Conservation (phyloP, 2,888 invertebrate species). For the Platynereis dumerilii region DNA sequence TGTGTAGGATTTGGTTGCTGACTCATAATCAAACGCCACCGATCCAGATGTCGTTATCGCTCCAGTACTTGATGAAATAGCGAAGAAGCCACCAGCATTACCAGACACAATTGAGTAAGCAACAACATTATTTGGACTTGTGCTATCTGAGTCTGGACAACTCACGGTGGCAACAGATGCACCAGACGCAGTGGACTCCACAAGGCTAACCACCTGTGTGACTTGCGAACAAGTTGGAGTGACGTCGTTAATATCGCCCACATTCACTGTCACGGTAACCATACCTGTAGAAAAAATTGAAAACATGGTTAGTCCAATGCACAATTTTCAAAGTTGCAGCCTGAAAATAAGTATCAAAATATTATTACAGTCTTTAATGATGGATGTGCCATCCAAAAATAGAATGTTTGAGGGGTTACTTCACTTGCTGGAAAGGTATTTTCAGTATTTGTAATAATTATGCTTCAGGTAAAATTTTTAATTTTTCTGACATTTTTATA, state of each 20-base stretch:
- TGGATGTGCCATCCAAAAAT: no score
- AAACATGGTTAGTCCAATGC: no score
- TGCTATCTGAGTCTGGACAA: slow-evolving; percentile 1
- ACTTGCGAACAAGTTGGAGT: background rate
- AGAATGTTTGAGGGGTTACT: no score
- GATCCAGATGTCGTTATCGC: background rate
- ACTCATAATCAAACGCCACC: slow-evolving; percentile 5
- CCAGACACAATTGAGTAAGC: background rate
- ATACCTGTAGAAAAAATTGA: no score
- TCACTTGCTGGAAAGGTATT: no score
- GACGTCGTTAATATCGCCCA: background rate
- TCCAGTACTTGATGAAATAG: background rate
- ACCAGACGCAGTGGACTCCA: background rate
- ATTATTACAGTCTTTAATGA: no score
- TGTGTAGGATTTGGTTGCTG: background rate
- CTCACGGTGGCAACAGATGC: slow-evolving; percentile 1
- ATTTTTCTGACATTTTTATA: no score
- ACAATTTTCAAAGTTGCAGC: no score
- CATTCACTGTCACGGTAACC: background rate
- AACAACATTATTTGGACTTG: background rate
- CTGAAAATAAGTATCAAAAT: no score
- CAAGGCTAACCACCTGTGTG: background rate
- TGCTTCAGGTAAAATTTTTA: no score
- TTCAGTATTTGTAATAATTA: no score
- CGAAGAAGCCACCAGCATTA: background rate